Evolutionary conservation across 1,140 invertebrate genomes (phyloP).

Genomic region (Maniola jurtina): DNA sequence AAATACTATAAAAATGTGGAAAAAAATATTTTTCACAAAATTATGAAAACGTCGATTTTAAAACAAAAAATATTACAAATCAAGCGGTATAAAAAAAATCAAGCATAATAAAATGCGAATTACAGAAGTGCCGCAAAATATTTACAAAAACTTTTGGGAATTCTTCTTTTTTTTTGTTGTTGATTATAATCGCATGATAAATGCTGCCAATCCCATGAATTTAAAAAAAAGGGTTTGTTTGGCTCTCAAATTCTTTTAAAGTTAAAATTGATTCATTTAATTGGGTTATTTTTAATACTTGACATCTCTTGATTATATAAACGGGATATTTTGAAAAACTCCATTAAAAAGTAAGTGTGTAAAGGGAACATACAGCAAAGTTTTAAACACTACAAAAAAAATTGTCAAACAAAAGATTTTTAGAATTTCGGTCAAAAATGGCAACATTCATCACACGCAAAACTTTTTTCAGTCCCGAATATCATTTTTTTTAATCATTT

Average conservation of each 20-base stretch:
- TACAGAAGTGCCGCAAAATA: slow-evolving; percentile 49
- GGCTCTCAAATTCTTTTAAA: too few species aligned
- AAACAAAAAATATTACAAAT: slow-evolving; percentile 4
- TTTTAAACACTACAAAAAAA: too few species aligned
- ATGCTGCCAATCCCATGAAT: not conserved
- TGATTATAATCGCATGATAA: not conserved
- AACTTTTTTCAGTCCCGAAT: not conserved
- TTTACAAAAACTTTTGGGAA: slow-evolving; percentile 56
- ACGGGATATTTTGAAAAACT: too few species aligned
- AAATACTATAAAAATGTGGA: not conserved
- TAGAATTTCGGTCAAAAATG: too few species aligned
- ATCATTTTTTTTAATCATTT: not conserved
- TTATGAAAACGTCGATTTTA: not conserved
- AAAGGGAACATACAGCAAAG: too few species aligned
- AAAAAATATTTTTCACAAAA: not conserved
- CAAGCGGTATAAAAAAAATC: slow-evolving; percentile 31
- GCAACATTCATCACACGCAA: not conserved
- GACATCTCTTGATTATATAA: too few species aligned
- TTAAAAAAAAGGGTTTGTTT: too few species aligned
- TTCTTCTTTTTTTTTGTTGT: not conserved
- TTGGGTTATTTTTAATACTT: too few species aligned
- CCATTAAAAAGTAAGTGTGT: too few species aligned
- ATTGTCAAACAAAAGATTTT: too few species aligned
- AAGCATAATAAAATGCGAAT: slow-evolving; percentile 48
- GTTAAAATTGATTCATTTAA: too few species aligned